These are phyloP conservation scores for Orbicella faveolata DNA, from an alignment of 64 coral and sea anemone genomes.

Conservation along the genomic window DNA sequence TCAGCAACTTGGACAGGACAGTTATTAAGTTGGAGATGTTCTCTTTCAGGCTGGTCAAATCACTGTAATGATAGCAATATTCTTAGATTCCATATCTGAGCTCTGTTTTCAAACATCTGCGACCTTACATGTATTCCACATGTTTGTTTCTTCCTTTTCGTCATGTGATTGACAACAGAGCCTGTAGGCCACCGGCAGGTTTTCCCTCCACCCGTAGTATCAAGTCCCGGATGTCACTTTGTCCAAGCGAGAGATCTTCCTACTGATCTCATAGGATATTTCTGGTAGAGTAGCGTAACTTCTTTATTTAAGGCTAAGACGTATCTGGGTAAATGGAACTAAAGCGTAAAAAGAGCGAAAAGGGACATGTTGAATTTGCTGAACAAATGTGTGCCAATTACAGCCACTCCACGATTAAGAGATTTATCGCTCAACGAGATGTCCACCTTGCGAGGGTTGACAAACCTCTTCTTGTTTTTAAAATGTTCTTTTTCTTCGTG, in stretches of 20 bases:
- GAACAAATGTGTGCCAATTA: conserved; percentile 19
- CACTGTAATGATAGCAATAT: too few relatives aligned
- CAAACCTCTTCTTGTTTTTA: conserved; percentile 76
- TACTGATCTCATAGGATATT: conserved; percentile 40
- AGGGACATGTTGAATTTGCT: conserved; percentile 21
- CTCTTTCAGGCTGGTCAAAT: too few relatives aligned
- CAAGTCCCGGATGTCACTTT: conserved; percentile 42
- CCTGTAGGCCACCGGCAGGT: conserved; percentile 23
- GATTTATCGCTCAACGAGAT: conserved; percentile 13
- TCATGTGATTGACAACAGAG: neutral
- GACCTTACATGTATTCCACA: neutral
- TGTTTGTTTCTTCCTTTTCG: neutral
- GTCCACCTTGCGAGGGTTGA: conserved; percentile 66
- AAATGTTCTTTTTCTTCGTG: conserved; percentile 87
- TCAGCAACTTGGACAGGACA: too few relatives aligned
- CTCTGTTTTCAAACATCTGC: too few relatives aligned
- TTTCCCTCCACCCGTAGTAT: neutral
- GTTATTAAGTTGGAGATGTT: too few relatives aligned
- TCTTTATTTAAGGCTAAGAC: neutral
- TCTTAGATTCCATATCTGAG: too few relatives aligned
- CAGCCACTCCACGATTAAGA: conserved; percentile 11
- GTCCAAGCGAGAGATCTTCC: conserved; percentile 10
- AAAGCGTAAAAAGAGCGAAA: conserved; percentile 8
- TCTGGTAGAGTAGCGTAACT: neutral
- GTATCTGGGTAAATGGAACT: neutral